These are phyloP conservation scores for Eupeodes corollae DNA, from an alignment of 1,140 invertebrate genomes.

Conservation along the genomic window DNA sequence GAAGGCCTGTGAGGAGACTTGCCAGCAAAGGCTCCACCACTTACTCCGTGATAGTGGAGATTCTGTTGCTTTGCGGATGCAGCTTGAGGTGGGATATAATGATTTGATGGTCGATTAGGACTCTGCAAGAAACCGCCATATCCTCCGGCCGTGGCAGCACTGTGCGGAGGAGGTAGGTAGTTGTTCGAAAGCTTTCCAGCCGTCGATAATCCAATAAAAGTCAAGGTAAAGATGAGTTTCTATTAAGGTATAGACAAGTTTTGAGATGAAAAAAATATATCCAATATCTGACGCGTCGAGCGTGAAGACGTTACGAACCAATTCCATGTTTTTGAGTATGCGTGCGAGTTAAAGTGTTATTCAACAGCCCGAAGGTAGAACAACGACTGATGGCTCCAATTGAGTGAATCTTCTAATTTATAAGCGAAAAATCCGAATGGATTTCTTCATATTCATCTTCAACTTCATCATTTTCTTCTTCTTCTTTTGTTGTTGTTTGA, in stretches of 20 bases:
- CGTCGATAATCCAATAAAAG: background rate
- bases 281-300: too few relatives aligned
- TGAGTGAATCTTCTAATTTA: too few relatives aligned
- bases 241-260: background rate
- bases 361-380: background rate
- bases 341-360: background rate
- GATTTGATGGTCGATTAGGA: conserved; percentile 8
- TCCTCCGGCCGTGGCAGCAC: background rate
- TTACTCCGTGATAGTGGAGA: conserved; percentile 25
- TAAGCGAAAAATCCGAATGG: too few relatives aligned
- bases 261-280: too few relatives aligned
- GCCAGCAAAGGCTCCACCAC: conserved; percentile 9
- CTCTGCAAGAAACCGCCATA: background rate
- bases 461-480: too few relatives aligned
- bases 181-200: conserved; percentile 1
- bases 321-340: background rate
- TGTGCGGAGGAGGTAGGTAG: conserved; percentile 20
- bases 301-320: background rate
- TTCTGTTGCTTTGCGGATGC: background rate
- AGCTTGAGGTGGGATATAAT: conserved; percentile 21
- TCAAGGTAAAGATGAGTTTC: background rate
- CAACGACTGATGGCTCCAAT: background rate
- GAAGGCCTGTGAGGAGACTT: background rate
- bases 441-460: too few relatives aligned
- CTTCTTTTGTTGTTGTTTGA: too few relatives aligned